Conservation (phyloP, 2,113 vertebrate genomes). For the Circaetus gallicus region DNA sequence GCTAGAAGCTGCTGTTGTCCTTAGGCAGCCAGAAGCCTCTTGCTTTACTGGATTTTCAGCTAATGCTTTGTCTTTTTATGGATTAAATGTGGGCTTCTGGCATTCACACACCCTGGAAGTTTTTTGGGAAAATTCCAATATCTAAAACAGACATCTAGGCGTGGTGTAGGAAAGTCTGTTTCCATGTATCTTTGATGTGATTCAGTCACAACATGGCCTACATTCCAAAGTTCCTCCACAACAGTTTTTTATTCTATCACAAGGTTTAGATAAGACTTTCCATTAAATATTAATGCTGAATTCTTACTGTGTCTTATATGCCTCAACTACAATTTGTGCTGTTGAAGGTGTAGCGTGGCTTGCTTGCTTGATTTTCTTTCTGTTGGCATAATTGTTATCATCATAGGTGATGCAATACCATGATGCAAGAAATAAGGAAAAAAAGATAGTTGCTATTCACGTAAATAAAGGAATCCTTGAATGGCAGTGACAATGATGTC, state of each 20-base stretch:
- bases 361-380: background rate
- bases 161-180: background rate
- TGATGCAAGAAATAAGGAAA: background rate
- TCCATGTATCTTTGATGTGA: background rate
- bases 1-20: background rate
- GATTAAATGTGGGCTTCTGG: background rate
- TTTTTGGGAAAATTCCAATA: background rate
- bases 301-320: background rate
- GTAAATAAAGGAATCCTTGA: background rate
- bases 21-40: background rate
- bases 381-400: background rate
- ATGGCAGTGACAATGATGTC: background rate
- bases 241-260: background rate
- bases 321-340: background rate
- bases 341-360: background rate
- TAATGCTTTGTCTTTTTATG: background rate
- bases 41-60: background rate
- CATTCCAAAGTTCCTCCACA: background rate
- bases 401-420: background rate
- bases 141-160: background rate
- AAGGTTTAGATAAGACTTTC: background rate
- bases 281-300: background rate
- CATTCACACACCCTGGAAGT: background rate
- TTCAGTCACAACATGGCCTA: background rate
- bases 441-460: background rate